A percentile compares a stretch with the other conserved stretches of the same genome.
Conservation (phyloP, 2,113 vertebrate species). For the Neolamprologus fasciatus region DNA sequence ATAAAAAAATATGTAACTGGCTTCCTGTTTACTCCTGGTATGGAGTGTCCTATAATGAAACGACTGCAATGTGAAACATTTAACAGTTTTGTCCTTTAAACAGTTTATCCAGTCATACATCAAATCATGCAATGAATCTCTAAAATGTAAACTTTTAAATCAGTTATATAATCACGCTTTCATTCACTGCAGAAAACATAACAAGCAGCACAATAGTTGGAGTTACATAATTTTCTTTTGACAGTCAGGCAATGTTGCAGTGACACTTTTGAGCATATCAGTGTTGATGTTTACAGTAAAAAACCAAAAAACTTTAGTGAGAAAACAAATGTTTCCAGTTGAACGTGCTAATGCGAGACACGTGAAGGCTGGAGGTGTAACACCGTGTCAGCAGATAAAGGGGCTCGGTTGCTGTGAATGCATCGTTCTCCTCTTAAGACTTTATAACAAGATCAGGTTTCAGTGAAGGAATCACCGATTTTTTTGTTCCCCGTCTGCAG, state of each 20-base stretch:
- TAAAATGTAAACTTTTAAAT: not conserved
- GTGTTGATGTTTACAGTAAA: not conserved
- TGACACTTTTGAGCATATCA: rapidly evolving
- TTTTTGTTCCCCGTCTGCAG: slow-evolving; percentile 1
- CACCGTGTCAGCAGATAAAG: not conserved
- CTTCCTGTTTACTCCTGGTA: not conserved
- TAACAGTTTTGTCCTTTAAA: not conserved
- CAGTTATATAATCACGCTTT: rapidly evolving
- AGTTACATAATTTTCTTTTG: not conserved
- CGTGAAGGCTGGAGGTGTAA: not conserved
- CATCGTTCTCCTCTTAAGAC: not conserved
- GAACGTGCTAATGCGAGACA: not conserved
- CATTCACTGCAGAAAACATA: not conserved
- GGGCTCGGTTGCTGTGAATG: not conserved
- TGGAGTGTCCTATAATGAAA: not conserved
- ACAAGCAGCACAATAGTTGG: not conserved
- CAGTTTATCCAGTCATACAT: not conserved
- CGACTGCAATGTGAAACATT: not conserved
- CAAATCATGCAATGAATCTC: rapidly evolving
- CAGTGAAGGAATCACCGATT: slow-evolving; percentile 3
- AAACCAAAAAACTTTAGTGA: not conserved
- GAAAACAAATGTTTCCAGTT: not conserved
- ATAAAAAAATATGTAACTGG: rapidly evolving
- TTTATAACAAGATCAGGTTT: slow-evolving; percentile 11
- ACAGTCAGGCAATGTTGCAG: rapidly evolving